Conservation (phyloP, 1,140 invertebrate genomes). For the Wasmannia auropunctata region DNA sequence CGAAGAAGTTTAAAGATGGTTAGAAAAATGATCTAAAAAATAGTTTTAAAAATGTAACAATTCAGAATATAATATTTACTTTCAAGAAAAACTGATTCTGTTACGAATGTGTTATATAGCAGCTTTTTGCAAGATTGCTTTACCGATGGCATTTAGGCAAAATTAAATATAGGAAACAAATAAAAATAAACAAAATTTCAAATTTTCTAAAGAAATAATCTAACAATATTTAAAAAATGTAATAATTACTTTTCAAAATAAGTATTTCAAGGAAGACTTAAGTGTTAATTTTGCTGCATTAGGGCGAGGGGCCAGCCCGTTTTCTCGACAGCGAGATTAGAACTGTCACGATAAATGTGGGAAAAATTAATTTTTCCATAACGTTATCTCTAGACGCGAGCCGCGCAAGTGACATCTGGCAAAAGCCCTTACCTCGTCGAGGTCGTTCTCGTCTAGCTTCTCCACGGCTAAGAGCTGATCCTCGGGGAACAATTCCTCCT, state of each 20-base stretch:
- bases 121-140: background rate
- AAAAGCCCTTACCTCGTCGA: background rate
- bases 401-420: background rate
- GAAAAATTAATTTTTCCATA: background rate
- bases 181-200: too few species aligned
- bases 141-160: too few species aligned
- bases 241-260: too few species aligned
- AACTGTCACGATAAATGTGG: background rate
- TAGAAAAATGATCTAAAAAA: background rate
- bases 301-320: too few species aligned
- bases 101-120: background rate
- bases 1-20: background rate
- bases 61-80: background rate
- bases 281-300: too few species aligned
- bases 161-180: too few species aligned
- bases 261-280: too few species aligned
- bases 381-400: background rate
- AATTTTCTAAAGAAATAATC: too few species aligned
- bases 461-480: background rate
- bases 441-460: too few species aligned
- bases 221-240: too few species aligned
- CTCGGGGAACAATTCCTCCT: too few species aligned
- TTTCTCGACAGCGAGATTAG: background rate
- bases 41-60: background rate
- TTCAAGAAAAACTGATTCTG: background rate